Evolutionary conservation across 2,797 vertebrate species (phyloP).

Genomic region (Novumbra hubbsi): DNA sequence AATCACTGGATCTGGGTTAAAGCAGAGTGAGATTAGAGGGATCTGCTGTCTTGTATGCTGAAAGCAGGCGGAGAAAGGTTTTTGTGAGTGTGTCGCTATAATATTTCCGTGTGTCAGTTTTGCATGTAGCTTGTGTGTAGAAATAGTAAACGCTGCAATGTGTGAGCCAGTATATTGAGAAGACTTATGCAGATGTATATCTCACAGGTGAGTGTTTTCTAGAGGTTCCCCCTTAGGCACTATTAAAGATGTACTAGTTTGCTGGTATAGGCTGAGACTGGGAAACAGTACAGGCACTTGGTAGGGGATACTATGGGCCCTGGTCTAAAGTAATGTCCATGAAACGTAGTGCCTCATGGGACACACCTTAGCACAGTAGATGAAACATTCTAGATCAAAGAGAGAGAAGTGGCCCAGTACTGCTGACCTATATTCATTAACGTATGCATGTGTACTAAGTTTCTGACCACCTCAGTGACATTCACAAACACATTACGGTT

Average conservation of each 20-base stretch:
- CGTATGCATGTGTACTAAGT: not conserved
- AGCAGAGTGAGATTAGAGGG: slow-evolving; percentile 24
- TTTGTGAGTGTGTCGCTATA: not conserved
- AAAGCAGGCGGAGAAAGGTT: slow-evolving; percentile 5
- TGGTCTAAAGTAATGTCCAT: not conserved
- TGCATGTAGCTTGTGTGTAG: not conserved
- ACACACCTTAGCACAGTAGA: not conserved
- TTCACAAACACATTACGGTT: not conserved
- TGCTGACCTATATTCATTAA: slow-evolving; percentile 62
- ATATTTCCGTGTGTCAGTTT: not conserved
- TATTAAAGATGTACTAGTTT: not conserved
- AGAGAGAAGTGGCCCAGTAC: slow-evolving; percentile 23
- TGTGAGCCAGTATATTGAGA: not conserved
- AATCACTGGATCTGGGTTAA: slow-evolving; percentile 28
- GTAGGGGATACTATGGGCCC: not conserved
- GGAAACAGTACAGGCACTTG: not conserved
- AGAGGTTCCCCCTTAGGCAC: not conserved
- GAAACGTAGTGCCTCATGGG: not conserved
- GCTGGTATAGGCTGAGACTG: not conserved
- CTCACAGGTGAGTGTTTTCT: not conserved
- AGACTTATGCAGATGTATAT: not conserved
- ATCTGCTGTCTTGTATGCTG: slow-evolving; percentile 14
- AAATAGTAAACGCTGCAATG: not conserved
- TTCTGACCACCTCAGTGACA: too few species aligned
- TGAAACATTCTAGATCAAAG: not conserved